Evolutionary conservation across 2,113 vertebrate genomes (phyloP).

Genomic region (Neotoma lepida): DNA sequence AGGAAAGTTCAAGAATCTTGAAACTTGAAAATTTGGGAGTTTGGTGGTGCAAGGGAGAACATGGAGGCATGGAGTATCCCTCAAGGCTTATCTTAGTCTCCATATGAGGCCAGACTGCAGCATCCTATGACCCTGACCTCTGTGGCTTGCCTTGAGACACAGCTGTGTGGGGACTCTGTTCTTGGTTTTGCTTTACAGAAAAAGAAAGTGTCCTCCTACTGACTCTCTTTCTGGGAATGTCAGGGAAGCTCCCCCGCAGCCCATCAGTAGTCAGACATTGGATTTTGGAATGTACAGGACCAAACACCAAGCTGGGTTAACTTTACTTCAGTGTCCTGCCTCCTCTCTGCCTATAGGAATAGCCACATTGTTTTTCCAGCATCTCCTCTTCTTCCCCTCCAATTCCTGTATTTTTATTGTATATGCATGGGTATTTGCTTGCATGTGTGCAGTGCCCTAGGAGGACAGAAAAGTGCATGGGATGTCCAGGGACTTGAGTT

Average conservation of each 20-base stretch:
- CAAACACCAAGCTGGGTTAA: neutral
- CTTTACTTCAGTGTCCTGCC: neutral
- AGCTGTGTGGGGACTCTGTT: neutral
- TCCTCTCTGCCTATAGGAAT: neutral
- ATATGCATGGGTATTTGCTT: neutral
- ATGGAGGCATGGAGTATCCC: neutral
- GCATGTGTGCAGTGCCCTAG: neutral
- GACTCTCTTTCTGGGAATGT: no score
- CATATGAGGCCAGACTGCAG: neutral
- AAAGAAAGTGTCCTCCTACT: neutral
- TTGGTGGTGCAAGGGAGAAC: no score
- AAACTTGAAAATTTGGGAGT: fast-evolving
- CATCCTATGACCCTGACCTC: neutral
- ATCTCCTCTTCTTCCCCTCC: no score
- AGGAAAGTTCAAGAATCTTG: neutral
- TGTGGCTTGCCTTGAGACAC: no score
- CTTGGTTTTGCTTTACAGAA: neutral
- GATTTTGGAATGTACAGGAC: neutral
- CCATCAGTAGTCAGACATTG: no score
- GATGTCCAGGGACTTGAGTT: neutral
- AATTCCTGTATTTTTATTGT: no score
- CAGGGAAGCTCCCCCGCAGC: no score
- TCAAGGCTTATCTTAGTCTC: neutral
- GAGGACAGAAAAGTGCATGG: neutral
- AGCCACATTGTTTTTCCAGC: neutral